These are phyloP conservation scores for Mimas tiliae DNA, from an alignment of 2,888 invertebrate genomes.

Conservation along the genomic window DNA sequence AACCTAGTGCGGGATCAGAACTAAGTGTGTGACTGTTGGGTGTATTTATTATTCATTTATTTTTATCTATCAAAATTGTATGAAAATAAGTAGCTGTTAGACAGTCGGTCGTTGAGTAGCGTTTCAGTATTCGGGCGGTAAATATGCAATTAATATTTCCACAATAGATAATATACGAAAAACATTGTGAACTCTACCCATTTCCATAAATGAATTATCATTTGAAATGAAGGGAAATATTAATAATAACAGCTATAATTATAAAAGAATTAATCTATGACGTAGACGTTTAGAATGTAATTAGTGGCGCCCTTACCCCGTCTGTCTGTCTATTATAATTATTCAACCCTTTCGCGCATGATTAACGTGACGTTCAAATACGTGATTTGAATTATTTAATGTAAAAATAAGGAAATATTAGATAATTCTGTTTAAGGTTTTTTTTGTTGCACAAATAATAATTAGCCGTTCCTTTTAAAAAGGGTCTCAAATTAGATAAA, in stretches of 20 bases:
- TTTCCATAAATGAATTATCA: neutral
- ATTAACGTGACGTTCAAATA: conserved; percentile 18
- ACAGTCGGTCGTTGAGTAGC: no score
- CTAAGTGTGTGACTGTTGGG: no score
- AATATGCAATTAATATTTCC: no score
- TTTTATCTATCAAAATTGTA: no score
- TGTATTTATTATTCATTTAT: no score
- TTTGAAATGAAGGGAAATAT: neutral
- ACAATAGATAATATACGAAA: neutral
- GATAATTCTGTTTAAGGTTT: neutral
- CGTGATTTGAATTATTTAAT: conserved; percentile 14
- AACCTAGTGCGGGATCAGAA: no score
- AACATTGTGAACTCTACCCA: neutral
- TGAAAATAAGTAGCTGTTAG: no score
- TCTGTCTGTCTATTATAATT: conserved; percentile 61
- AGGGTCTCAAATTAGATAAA: no score
- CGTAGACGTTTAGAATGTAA: conserved; percentile 56
- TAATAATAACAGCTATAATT: neutral
- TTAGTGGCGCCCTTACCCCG: conserved; percentile 60
- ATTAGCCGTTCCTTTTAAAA: no score
- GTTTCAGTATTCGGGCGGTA: no score
- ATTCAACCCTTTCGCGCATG: conserved; percentile 50
- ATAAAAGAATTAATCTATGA: conserved; percentile 24
- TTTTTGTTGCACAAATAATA: no score
- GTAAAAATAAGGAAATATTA: neutral